Evolutionary conservation across 2,113 vertebrate species (phyloP), one percentile per base, ranked within the genome.

Genomic region (Nycticorax nycticorax): DNA sequence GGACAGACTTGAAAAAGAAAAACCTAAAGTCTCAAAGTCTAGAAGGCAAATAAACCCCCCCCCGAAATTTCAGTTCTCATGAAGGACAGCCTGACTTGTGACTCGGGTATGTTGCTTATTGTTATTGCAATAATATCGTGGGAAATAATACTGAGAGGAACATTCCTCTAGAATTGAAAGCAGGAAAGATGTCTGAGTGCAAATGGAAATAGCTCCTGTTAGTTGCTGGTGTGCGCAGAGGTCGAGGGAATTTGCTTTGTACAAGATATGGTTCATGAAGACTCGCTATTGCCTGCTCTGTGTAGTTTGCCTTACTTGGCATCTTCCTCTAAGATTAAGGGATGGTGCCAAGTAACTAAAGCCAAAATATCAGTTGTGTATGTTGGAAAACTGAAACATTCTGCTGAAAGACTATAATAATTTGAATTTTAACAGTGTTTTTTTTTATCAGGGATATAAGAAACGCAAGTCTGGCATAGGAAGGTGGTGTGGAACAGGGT

Each of bases 201-300:
- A 80, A 74, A 83, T 93, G 86, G 52, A 20, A 55, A 33, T 3
- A 22, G 93, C 73, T 95, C 23, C 76, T 85, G 52, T 91, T 92
- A 91, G 89, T 53, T 88, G 60, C 88, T 77, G 73, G 11, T 67
- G 83, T 35, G 64, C 84, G 15, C 41, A 77, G 76, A 67, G 83
- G 82, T 94, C 59, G 39, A 82, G 80, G 68, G 91, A 91, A 95
- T 96, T 92, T 89, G 73, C 84, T 78, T 75, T 79, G 37, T 86
- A 78, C 87, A 82, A 60, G 76, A 28, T 63, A 37, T 0, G 18
- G 72, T 64, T 92, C 73, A 22, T 45, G 48, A 91, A 79, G 80
- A 39, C 73, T 75, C 28, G 33, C 69, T 88, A 30, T 88, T 90
- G 57, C 59, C 83, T 64, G 39, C 89, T 86, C 55, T 78, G 48